Evolutionary conservation across 2,888 invertebrate genomes (phyloP), one percentile per base, ranked within the genome.

Genomic region (Platycnemis pennipes): DNA sequence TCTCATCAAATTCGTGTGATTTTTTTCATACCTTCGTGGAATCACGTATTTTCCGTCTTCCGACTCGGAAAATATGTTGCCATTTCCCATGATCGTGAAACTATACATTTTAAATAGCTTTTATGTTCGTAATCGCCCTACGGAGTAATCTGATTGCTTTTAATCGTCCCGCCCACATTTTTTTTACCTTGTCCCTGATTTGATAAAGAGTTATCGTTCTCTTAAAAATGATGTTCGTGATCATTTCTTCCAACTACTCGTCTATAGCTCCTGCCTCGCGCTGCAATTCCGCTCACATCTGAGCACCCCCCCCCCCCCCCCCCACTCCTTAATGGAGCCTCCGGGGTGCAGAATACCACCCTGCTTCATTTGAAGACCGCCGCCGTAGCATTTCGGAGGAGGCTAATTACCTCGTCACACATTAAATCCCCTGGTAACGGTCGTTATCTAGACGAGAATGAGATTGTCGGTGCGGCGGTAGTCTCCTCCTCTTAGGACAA

Each of bases 371-470:
- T 89, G 53, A 89, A 53, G 88, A 89, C 91, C 63, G 42, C 63
- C 91, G 91, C 91, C 37, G 44, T n/a, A 44, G 91, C 91, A 63
- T 91, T 69, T 91, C 91, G 69, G n/a, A n/a, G 91, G 63, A 91
- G 89, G 63, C 63, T 63, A 91, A 63, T 91, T 56, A n/a, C 46
- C 44, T 63, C 91, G 56, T 91, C 91, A 91, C 69, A 56, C 91
- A 69, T 91, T 91, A 69, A 91, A 63, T 56, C 91, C 63, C 91
- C 42, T 37, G 63, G 91, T 63, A 63, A 63, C 63, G 44, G 69
- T 63, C 69, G 44, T 63, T 91, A 42, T 44, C 69, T 42, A 56
- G 91, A 63, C 91, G 91, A 89, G 89, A 56, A 89, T 89, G 89
- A 69, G 91, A 91, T 91, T 91, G 56, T 91, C 91, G n/a, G 44